Base-by-base conservation (phyloP, 2,113 vertebrate genomes). In the Piprites chloris region DNA sequence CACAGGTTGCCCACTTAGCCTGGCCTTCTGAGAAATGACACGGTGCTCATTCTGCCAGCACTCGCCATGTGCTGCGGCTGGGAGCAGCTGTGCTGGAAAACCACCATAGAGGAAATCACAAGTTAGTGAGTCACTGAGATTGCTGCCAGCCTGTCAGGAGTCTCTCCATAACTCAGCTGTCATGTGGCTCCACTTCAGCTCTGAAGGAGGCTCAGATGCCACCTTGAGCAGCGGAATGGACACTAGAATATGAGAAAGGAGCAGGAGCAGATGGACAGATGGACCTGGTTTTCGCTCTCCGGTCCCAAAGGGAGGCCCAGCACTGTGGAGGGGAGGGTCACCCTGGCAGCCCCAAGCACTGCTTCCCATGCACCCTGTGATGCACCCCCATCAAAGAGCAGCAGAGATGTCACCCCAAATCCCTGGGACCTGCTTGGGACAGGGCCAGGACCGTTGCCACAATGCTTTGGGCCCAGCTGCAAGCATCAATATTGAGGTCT, bases 81-180 rank as follows among this genome's bases (percentile, higher is more conserved):
- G 91, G 69, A 95, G 95, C 94, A 80, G 94, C 95, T 89, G 95
- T 59, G 85, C 91, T 78, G 93, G 50, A 81, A 89, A 95, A 95
- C 83, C 96, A 92, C 46, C 91, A 49, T 63, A 53, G 92, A 97
- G 97, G 97, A 98, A 98, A 97, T 97, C 96, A 96, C 97, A 97
- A 96, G 98, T 95, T 91, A 71, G 86, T 98, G 98, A 98, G 96
- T 98, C 98, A 98, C 96, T 33, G 71, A 88, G 93, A 44, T 93
- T 68, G 89, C 95, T 86, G 52, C 81, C 95, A 97, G 93, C 86
- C 93, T 91, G 68, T 96, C 91, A 95, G 84, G 91, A 93, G 83
- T 23, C 89, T 90, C 94, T 93, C 94, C 80, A 92, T 94, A 95
- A 90, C 73, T 95, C 93, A 95, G 77, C 61, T 81, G 93, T 85